Evolutionary conservation across 1,140 invertebrate species (phyloP).

Genomic region (Neodiprion virginianus): DNA sequence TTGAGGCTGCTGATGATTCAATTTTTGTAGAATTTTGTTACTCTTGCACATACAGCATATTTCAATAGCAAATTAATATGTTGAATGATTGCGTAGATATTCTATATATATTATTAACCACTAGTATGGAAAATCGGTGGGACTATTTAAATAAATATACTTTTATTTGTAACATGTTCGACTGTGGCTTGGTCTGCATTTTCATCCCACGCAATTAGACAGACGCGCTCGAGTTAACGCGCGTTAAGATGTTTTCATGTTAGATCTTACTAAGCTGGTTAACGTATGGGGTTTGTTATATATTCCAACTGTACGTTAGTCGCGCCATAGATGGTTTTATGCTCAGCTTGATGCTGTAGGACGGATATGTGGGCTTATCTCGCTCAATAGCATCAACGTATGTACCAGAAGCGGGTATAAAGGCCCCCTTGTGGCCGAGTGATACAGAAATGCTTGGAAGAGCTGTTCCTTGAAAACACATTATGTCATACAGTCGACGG

Average conservation of each 20-base stretch:
- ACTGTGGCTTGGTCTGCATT: not conserved
- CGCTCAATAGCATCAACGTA: not conserved
- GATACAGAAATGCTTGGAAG: constrained; percentile 4
- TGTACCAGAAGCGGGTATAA: not conserved
- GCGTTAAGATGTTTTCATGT: not conserved
- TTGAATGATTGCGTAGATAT: not conserved
- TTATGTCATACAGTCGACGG: no score
- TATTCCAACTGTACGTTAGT: not conserved
- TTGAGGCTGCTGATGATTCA: not conserved
- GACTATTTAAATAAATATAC: not conserved
- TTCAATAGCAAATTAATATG: not conserved
- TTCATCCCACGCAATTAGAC: not conserved
- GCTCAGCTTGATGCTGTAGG: not conserved
- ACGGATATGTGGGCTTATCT: not conserved
- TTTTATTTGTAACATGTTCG: not conserved
- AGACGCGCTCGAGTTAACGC: not conserved
- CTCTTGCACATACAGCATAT: not conserved
- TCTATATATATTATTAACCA: not conserved
- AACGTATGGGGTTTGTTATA: not conserved
- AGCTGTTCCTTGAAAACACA: not conserved
- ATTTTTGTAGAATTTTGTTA: not conserved
- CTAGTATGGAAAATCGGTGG: not conserved
- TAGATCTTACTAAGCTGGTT: not conserved
- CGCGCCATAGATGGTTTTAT: not conserved
- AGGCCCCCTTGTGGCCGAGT: not conserved